A percentile compares a stretch with the other conserved stretches of the same genome.
Evolutionary conservation across 1,140 invertebrate genomes (phyloP).

Genomic region (Platyscapa corneri): DNA sequence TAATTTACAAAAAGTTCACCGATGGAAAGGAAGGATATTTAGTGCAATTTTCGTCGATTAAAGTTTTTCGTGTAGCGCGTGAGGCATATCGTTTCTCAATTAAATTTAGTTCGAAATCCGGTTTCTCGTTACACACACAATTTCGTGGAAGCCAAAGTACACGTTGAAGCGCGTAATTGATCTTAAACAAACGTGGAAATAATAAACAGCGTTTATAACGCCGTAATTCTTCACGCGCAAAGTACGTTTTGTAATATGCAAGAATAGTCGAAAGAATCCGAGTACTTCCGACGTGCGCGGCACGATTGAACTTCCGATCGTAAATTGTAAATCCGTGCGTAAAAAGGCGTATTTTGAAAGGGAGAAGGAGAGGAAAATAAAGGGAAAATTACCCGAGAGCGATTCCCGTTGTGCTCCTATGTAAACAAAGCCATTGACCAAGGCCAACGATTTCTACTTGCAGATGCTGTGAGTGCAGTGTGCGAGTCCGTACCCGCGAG

Average conservation of each 20-base stretch:
- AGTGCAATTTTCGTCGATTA: background rate
- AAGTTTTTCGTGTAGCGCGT: background rate
- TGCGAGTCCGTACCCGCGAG: background rate
- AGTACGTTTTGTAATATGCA: background rate
- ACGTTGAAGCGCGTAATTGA: background rate
- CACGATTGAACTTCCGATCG: background rate
- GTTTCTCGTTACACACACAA: background rate
- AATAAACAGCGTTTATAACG: background rate
- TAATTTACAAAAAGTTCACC: too few relatives aligned
- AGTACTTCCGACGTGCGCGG: background rate
- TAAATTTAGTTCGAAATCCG: background rate
- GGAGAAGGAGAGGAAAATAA: background rate
- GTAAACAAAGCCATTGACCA: background rate
- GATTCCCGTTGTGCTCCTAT: background rate
- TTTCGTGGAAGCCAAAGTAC: background rate
- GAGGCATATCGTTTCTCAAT: background rate
- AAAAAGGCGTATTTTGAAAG: background rate
- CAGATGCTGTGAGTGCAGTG: conserved; percentile 66
- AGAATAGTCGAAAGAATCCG: background rate
- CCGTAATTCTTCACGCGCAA: background rate
- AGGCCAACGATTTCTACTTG: conserved; percentile 43
- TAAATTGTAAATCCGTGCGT: background rate
- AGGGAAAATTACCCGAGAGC: background rate
- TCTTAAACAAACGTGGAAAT: background rate
- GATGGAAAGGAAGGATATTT: too few relatives aligned